Evolutionary conservation across 2,797 vertebrate genomes (phyloP), one percentile per base, ranked within the genome.

Genomic region (Helostoma temminkii): DNA sequence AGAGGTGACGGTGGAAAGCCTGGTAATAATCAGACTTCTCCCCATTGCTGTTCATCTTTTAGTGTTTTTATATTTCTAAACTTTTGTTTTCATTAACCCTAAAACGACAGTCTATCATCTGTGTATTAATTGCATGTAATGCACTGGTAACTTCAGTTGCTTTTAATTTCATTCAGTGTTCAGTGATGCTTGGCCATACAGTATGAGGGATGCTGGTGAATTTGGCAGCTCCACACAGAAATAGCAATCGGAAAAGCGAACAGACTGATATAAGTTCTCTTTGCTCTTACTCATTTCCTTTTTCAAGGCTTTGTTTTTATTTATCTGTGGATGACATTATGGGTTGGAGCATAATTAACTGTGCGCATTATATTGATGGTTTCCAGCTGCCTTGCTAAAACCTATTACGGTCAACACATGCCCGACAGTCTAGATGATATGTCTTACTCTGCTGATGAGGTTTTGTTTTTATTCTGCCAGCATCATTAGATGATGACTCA

Each of bases 1-100:
- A 86, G 36, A 49, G 74, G 37, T 39, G 81, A 74, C 69, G 77
- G 73, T 9, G 66, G 69, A 81, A 72, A 71, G 65, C 71, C 80
- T 77, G 76, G 71, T 69, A 71, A 50, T 66, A 68, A 84, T 76
- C 72, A 79, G 45, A 66, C 71, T 59, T 74, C 39, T 70, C 21
- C 52, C 66, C 37, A 7, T 16, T 36, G 50, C 39, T 66, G 49
- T 72, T 62, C 42, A 9, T 60, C 62, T 66, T 37, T 43, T 14
- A n/a, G 41, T 24, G 16, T 56, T 81, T 59, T 79, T 32, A 41
- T 9, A 22, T 36, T 43, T 76, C 55, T 8, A 25, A 55, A 19
- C 22, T 18, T 9, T 47, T 64, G 43, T 71, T 71, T 71, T 61
- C 28, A 71, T 80, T 42, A 10, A 68, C 71, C 59, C 45, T 55